These are phyloP conservation scores for Holothuria leucospilota DNA, from an alignment of 53 echinoderm and acorn worm genomes.

Conservation along the genomic window DNA sequence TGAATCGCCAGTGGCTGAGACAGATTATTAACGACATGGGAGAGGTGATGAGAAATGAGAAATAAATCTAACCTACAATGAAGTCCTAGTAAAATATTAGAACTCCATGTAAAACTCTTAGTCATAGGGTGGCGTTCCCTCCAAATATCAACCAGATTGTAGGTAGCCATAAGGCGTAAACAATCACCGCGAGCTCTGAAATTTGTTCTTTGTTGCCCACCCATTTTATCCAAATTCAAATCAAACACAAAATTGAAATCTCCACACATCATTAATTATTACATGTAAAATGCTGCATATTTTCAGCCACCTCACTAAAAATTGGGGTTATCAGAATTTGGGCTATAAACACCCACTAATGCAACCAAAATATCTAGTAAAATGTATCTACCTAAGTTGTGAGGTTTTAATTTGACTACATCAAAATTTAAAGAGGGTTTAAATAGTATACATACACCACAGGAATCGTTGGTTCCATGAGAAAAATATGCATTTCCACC, in stretches of 20 bases:
- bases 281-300: background rate
- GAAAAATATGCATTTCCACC: too few relatives aligned
- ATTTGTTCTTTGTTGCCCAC: constrained; percentile 6
- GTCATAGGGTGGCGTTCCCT: background rate
- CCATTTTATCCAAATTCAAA: constrained; percentile 15
- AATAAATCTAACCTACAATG: constrained; percentile 14
- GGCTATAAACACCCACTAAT: background rate
- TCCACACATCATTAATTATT: background rate
- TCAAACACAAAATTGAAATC: too few relatives aligned
- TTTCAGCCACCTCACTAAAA: background rate
- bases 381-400: background rate
- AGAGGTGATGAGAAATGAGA: background rate
- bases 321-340: background rate
- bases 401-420: background rate
- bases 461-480: too few relatives aligned
- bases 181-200: constrained; percentile 16
- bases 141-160: constrained; percentile 11
- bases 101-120: constrained; percentile 14
- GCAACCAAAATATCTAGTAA: background rate
- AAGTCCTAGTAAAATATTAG: background rate
- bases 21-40: background rate
- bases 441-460: background rate
- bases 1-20: background rate
- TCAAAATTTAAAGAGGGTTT: background rate
- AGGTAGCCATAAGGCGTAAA: background rate